These are phyloP conservation scores for Saccopteryx bilineata DNA, from an alignment of 2,113 vertebrate species.

Conservation along the genomic window DNA sequence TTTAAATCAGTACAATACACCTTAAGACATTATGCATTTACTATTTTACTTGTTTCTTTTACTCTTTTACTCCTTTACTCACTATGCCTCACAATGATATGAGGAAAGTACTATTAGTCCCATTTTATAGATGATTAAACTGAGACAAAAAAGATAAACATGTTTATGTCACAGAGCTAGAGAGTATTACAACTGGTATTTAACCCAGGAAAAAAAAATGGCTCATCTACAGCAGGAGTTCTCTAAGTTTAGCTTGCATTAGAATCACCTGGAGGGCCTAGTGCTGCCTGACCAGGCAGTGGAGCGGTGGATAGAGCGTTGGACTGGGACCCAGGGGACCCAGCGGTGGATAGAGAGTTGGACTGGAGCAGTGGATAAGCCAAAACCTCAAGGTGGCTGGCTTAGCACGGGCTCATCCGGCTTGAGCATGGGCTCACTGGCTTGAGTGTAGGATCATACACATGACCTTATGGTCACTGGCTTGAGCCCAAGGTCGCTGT, in stretches of 20 bases:
- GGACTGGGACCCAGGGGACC: too few species aligned
- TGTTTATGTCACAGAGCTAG: neutral
- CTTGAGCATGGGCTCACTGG: too few species aligned
- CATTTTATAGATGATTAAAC: constrained; percentile 11
- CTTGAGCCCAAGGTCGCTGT: too few species aligned
- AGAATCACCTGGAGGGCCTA: neutral
- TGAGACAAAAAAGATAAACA: neutral
- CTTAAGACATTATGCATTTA: neutral
- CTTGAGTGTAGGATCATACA: too few species aligned
- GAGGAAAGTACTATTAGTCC: neutral
- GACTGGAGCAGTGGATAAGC: too few species aligned
- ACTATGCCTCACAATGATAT: neutral
- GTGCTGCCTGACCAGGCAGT: too few species aligned
- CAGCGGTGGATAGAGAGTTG: too few species aligned
- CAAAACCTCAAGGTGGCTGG: too few species aligned
- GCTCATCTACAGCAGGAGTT: neutral
- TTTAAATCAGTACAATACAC: neutral
- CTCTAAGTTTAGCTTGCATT: neutral
- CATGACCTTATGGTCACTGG: too few species aligned
- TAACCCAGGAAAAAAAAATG: neutral
- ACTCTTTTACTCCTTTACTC: neutral
- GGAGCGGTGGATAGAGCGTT: too few species aligned
- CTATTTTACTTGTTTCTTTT: neutral
- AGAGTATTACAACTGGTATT: neutral
- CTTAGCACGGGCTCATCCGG: too few species aligned